Evolutionary conservation across 2,113 vertebrate species (phyloP).

Genomic region (Chloropsis hardwickii): DNA sequence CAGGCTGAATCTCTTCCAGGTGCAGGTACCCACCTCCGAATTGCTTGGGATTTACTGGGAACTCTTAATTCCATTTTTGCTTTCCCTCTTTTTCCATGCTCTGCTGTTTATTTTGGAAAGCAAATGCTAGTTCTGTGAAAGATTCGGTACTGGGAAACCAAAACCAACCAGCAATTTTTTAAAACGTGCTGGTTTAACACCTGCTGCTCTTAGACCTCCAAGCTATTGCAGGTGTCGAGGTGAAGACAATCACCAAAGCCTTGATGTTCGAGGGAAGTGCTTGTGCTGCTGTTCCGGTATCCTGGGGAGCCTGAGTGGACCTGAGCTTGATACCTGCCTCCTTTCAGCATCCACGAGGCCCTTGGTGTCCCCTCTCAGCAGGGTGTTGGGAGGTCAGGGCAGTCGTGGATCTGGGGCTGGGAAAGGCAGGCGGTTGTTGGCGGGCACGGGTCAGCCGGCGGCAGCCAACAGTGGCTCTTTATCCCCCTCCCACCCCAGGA

Average conservation of each 20-base stretch:
- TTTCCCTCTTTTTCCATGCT: background rate
- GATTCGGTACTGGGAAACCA: background rate
- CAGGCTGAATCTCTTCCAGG: fast-evolving
- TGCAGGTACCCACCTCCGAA: background rate
- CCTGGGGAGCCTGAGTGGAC: background rate
- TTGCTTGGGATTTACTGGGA: background rate
- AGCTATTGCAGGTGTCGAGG: background rate
- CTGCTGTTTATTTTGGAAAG: background rate
- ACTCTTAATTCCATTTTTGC: background rate
- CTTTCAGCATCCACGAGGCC: fast-evolving
- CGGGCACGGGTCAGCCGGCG: fast-evolving
- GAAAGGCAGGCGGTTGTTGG: background rate
- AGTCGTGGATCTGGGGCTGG: fast-evolving
- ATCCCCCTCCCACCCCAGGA: fast-evolving
- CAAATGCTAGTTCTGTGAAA: fast-evolving
- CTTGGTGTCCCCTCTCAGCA: background rate
- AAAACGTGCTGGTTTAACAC: fast-evolving
- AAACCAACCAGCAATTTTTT: background rate
- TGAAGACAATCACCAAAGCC: background rate
- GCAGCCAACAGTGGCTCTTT: background rate
- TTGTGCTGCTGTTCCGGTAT: fast-evolving
- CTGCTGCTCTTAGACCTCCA: background rate
- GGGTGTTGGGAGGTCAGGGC: background rate
- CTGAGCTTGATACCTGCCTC: background rate
- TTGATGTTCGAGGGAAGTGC: fast-evolving